Base-by-base conservation (phyloP, 64 coral and sea anemone species). In the Trachythela sp. region DNA sequence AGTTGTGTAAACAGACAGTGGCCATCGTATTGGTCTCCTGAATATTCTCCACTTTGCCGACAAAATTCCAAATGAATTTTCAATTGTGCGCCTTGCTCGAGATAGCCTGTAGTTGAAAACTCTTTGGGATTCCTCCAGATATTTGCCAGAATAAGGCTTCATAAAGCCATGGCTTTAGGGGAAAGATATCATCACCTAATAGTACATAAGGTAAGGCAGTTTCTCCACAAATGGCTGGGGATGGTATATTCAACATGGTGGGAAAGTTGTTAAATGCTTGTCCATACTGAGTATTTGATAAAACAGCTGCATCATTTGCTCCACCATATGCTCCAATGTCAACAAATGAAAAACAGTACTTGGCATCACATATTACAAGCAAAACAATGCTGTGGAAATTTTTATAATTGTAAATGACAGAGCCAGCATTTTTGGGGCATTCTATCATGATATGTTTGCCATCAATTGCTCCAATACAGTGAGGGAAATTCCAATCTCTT, bases 321-420 rank as follows among this genome's bases (percentile, higher is more conserved):
- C 84, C 48, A 40, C 88, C 88, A 90, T 90, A 90, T 52, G 49
- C 77, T 41, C 75, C 76, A 83, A 90, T 54, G 14, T 84, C 76
- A 34, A 90, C 33, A 17, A 90, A 38, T 56, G 89, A 84, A 48
- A 86, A 91, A 77, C 89, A 86, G 64, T 91, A 91, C 39, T 85
- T 91, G 24, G 83, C 52, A 91, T 91, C 83, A 48, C 56, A 86
- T n/a, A 85, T 70, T 45, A 51, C 91, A 43, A 88, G 59, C 34
- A 92, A 88, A 83, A 92, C 91, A 88, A 92, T 88, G 58, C 75
- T 84, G 36, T 92, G 77, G 60, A 88, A 92, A 64, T 70, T 58
- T 84, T 85, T 88, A n/a, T 92, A 92, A 64, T 92, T 84, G 80
- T 42, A 92, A 77, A 83, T 88, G 80, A 68, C 86, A 83, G 91